These are phyloP conservation scores for Zosterops hypoxanthus DNA, from an alignment of 2,113 vertebrate species.

Conservation along the genomic window DNA sequence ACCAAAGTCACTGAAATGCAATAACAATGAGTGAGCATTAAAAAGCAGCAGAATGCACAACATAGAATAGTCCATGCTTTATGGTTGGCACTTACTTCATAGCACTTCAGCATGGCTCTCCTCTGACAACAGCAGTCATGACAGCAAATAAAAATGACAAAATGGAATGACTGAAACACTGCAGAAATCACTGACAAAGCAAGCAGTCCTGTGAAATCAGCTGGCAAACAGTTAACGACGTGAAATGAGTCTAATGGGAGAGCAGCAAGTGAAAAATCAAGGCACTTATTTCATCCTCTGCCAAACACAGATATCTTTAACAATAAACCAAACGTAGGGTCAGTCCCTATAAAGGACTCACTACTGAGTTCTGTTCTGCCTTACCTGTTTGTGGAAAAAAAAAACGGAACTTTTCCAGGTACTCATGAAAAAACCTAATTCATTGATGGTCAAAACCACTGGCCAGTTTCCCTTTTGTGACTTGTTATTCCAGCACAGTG, in stretches of 20 bases:
- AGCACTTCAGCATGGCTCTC: conserved; percentile 71
- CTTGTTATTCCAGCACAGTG: not conserved
- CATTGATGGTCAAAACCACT: not conserved
- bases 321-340: not conserved
- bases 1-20: conserved; percentile 1
- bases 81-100: conserved; percentile 67
- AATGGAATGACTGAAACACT: conserved; percentile 67
- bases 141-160: conserved; percentile 75
- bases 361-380: not conserved
- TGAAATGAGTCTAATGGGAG: not conserved
- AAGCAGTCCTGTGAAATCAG: not conserved
- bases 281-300: not conserved
- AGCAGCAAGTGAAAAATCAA: not conserved
- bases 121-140: conserved; percentile 74
- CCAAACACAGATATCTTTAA: not conserved
- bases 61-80: not conserved
- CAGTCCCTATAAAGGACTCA: not conserved
- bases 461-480: not conserved
- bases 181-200: conserved; percentile 39
- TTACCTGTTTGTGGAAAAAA: not conserved
- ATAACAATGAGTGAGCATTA: not conserved
- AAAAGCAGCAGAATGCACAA: conserved; percentile 45
- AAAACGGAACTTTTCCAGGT: not conserved
- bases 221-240: not conserved
- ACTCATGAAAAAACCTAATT: not conserved